A percentile compares a stretch with the other conserved stretches of the same genome.
Conservation (phyloP, 2,113 vertebrate species). For the Xiphophorus couchianus region DNA sequence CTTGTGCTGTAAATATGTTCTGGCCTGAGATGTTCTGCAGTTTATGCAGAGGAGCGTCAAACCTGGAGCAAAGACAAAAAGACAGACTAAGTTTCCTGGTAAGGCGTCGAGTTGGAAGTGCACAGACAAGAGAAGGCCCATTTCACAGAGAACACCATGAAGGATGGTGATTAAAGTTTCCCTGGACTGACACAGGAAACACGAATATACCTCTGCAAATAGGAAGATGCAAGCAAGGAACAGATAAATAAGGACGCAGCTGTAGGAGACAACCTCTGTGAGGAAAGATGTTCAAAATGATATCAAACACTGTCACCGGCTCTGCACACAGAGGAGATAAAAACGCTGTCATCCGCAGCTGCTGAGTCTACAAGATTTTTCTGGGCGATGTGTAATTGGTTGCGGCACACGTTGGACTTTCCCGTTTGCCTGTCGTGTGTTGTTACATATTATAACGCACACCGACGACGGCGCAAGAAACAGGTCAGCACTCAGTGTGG, state of each 20-base stretch:
- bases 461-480: conserved; percentile 15
- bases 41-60: conserved; percentile 48
- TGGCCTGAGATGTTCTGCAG: conserved; percentile 53
- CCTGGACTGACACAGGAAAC: conserved; percentile 15
- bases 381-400: conserved; percentile 23
- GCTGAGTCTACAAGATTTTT: conserved; percentile 42
- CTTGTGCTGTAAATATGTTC: conserved; percentile 38
- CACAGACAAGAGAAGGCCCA: conserved; percentile 18
- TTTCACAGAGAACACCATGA: conserved; percentile 27
- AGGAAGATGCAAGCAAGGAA: conserved; percentile 37
- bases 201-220: conserved; percentile 34
- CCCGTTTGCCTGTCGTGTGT: conserved; percentile 34
- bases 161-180: conserved; percentile 34
- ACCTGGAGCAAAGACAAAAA: conserved; percentile 24
- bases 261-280: background rate
- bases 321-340: conserved; percentile 21
- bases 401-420: conserved; percentile 44
- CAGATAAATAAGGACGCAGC: conserved; percentile 25
- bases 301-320: conserved; percentile 10
- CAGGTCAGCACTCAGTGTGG: conserved; percentile 30
- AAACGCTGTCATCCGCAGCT: conserved; percentile 33
- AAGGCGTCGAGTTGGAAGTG: conserved; percentile 10
- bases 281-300: conserved; percentile 35
- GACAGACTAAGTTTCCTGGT: background rate
- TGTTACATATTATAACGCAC: conserved; percentile 30